Percentiles rank a stretch among this genome's conserved stretches.
phyloP scores from a whole-genome alignment of 2,113 vertebrate genomes.

The Penelope pileata region DNA sequence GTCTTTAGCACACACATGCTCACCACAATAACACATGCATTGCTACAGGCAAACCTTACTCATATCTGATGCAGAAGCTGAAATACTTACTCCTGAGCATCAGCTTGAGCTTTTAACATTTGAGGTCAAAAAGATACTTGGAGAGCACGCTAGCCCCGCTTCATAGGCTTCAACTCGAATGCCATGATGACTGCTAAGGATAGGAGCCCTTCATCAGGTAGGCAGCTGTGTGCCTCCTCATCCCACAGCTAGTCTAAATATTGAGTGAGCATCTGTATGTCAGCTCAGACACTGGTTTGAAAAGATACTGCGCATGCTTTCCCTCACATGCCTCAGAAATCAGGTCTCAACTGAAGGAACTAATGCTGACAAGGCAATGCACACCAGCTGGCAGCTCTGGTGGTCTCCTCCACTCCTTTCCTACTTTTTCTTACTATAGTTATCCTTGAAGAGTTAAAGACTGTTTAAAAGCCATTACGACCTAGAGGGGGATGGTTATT shows the following conservation, averaged over 20 bases:
- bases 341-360: neutral
- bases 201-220: neutral
- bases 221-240: neutral
- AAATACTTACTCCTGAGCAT: neutral
- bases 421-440: conserved; percentile 28
- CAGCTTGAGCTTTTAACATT: neutral
- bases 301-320: neutral
- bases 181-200: neutral
- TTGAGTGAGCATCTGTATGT: rapidly evolving
- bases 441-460: conserved; percentile 60
- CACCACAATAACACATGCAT: neutral
- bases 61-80: neutral
- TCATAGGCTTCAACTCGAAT: neutral
- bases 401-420: conserved; percentile 41
- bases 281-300: neutral
- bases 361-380: neutral
- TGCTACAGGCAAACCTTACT: neutral
- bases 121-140: neutral
- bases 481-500: conserved; percentile 65
- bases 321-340: neutral
- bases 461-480: conserved; percentile 70
- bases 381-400: neutral
- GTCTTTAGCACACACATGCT: neutral
- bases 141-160: neutral
- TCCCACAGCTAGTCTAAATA: neutral